A percentile compares a stretch with the other conserved stretches of the same genome.
Evolutionary conservation across 2,113 vertebrate species (phyloP).

Genomic region (Menidia beryllina): DNA sequence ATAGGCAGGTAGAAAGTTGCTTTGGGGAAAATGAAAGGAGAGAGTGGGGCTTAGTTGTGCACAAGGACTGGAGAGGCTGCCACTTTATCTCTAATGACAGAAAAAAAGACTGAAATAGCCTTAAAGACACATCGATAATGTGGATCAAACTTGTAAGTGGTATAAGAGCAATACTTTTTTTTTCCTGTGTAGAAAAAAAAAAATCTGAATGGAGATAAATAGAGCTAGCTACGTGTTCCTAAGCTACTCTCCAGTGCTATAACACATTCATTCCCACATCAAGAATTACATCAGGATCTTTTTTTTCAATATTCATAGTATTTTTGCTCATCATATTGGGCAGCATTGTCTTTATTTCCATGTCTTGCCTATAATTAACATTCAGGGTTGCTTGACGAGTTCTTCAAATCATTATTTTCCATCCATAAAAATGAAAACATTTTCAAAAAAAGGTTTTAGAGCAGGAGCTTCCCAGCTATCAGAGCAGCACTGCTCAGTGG

Average conservation of each 20-base stretch:
- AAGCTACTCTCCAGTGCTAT: constrained; percentile 17
- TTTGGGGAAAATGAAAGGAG: constrained; percentile 60
- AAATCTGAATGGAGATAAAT: constrained; percentile 6
- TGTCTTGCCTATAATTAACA: not conserved
- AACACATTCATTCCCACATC: not conserved
- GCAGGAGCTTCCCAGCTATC: constrained; percentile 5
- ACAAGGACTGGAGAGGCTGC: constrained; percentile 33
- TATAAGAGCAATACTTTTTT: not conserved
- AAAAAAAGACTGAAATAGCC: constrained; percentile 22
- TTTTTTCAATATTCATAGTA: constrained; percentile 2
- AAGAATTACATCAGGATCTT: not conserved
- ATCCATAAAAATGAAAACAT: not conserved
- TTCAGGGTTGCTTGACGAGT: not conserved
- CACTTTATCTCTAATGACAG: constrained; percentile 26
- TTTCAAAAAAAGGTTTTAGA: not conserved
- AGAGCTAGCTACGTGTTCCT: constrained; percentile 27
- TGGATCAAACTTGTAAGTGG: constrained; percentile 14
- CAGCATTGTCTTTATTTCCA: not conserved
- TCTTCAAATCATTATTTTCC: not conserved
- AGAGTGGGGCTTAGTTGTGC: constrained; percentile 41
- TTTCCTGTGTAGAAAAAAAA: not conserved
- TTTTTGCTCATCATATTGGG: constrained; percentile 6
- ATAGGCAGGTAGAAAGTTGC: constrained; percentile 68
- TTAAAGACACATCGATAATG: constrained; percentile 24
- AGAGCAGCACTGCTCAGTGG: constrained; percentile 2